These are phyloP conservation scores for Melieria omissa DNA, from an alignment of 2,888 invertebrate species.

Conservation along the genomic window DNA sequence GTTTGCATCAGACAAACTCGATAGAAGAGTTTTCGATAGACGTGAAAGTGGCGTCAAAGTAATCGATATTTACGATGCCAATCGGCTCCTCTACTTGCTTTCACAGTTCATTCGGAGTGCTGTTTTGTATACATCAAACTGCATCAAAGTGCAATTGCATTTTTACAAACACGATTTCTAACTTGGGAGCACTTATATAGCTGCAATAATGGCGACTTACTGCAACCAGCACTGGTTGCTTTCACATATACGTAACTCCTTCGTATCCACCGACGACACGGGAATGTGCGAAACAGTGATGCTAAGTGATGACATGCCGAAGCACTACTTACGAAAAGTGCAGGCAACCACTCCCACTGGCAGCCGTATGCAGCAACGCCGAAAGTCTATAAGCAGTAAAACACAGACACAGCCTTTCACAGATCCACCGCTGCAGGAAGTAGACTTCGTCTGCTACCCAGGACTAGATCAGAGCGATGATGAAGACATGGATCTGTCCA, in stretches of 20 bases:
- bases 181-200: conserved; percentile 1
- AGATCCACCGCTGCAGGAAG: conserved; percentile 59
- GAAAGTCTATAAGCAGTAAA: conserved; percentile 32
- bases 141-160: too few relatives aligned
- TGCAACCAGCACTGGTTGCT: conserved; percentile 94
- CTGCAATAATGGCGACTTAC: conserved; percentile 85
- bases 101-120: too few relatives aligned
- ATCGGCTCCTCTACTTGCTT: too few relatives aligned
- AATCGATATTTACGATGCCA: too few relatives aligned
- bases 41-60: too few relatives aligned
- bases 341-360: conserved; percentile 55
- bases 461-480: conserved; percentile 82
- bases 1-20: too few relatives aligned
- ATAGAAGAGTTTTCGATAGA: too few relatives aligned
- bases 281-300: conserved; percentile 94
- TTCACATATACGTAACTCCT: conserved; percentile 92
- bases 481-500: conserved; percentile 76
- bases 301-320: conserved; percentile 84
- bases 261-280: conserved; percentile 95
- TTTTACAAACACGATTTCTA: neutral
- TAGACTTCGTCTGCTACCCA: conserved; percentile 76
- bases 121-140: too few relatives aligned
- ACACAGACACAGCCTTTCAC: conserved; percentile 34
- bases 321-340: conserved; percentile 69
- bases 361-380: conserved; percentile 30